Conservation (phyloP, 1,140 invertebrate species). For the Melipona quadrifasciata region DNA sequence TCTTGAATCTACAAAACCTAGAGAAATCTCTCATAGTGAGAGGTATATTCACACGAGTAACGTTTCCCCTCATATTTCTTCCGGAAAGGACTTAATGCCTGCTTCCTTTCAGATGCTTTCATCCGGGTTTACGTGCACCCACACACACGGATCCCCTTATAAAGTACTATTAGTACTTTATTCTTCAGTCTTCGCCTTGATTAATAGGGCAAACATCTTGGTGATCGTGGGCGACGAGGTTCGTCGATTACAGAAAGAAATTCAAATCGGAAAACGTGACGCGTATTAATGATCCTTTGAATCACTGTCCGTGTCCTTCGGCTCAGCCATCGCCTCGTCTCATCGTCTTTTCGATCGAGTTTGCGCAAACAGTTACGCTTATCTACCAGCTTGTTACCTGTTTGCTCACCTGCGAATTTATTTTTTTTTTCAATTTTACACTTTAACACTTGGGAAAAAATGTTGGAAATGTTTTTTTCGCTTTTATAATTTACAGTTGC, state of each 20-base stretch:
- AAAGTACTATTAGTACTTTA: not conserved
- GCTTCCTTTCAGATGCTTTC: not conserved
- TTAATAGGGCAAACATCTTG: constrained; percentile 8
- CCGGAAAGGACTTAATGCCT: constrained; percentile 5
- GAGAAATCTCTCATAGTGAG: not conserved
- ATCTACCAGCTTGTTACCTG: not conserved
- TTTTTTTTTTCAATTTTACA: too few species aligned
- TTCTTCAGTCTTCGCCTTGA: not conserved
- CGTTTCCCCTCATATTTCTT: constrained; percentile 58
- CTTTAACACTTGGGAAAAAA: not conserved
- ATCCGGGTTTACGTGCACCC: not conserved
- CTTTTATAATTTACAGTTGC: not conserved
- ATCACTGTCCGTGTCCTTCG: not conserved
- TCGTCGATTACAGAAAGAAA: not conserved
- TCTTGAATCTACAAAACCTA: too few species aligned
- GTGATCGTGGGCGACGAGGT: not conserved
- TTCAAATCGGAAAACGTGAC: constrained; percentile 14
- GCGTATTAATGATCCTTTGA: constrained; percentile 1
- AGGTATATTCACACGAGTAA: constrained; percentile 29
- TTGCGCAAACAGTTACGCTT: not conserved
- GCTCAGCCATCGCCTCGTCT: too few species aligned
- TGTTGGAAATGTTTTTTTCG: not conserved
- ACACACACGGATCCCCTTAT: not conserved
- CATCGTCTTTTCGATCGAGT: not conserved
- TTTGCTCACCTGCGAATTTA: not conserved